Evolutionary conservation across 2,113 vertebrate species (phyloP), one percentile per base, ranked within the genome.

Genomic region (Syngnathoides biaculeatus): DNA sequence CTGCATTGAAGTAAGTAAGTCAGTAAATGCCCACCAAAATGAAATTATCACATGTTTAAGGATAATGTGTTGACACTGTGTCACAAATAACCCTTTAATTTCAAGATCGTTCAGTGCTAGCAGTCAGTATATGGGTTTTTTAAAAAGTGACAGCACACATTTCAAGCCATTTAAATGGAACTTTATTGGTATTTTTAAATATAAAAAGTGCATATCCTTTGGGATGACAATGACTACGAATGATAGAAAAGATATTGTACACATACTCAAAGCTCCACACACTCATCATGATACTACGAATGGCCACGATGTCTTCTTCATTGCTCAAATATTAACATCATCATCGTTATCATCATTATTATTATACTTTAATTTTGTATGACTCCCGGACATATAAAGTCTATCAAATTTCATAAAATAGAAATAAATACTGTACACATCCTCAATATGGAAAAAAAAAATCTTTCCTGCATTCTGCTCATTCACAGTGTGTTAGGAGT

Each of bases 381-480:
- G 67, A 64, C 71, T 67, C 62, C 68, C 67, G 65, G 72, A 72
- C 68, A 78, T 87, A 88, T 79, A 88, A 87, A 89, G 85, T 72
- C 77, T 81, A 78, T 88, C 78, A 82, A 78, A 65, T 71, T 69
- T 75, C 79, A 74, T 64, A 81, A 80, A 81, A 88, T 82, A 85
- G 84, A 88, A 92, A 90, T 90, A 91, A 92, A 91, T 92, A 90
- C 88, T 91, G 82, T 91, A 91, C 89, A 91, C 78, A 38, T 89
- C 68, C 72, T 77, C 67, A 69, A 78, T 70, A 67, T 69, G 4
- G 38, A 39, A 42, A 42, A 22, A 68, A 85, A 22, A 67, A 85
- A 63, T 60, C 43, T 64, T 58, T 74, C 64, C 24, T 24, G 61
- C 50, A n/a, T 76, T 74, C 43, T 74, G 70, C 53, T 27, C 64